phyloP scores from a whole-genome alignment of 53 echinoderm and acorn worm genomes.

The Temnopleurus reevesii region DNA sequence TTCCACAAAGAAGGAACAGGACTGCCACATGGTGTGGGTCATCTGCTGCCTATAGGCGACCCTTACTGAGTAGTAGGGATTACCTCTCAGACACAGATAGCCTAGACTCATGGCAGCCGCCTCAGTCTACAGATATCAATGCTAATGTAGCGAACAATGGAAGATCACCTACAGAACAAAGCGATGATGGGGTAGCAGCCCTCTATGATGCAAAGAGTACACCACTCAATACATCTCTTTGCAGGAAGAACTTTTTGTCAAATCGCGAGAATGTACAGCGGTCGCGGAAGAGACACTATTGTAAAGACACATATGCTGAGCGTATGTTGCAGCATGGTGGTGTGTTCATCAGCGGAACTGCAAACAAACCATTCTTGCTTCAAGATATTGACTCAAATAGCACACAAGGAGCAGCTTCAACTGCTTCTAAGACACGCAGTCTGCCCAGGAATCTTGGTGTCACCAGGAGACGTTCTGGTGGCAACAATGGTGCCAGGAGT shows the following conservation, averaged over 20 bases:
- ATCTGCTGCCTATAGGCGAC: slow-evolving; percentile 8
- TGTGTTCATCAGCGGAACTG: slow-evolving; percentile 54
- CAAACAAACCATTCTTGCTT: slow-evolving; percentile 54
- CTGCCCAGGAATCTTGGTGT: slow-evolving; percentile 55
- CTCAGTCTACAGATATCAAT: slow-evolving; percentile 40
- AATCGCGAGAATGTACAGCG: slow-evolving; percentile 45
- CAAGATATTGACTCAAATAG: slow-evolving; percentile 38
- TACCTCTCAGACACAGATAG: slow-evolving; percentile 52
- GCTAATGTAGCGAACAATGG: slow-evolving; percentile 41
- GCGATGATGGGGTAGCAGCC: background rate
- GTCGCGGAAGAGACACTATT: slow-evolving; percentile 42
- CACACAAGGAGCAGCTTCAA: slow-evolving; percentile 22
- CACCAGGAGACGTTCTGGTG: slow-evolving; percentile 30
- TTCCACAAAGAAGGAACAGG: slow-evolving; percentile 33
- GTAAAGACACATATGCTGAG: slow-evolving; percentile 53
- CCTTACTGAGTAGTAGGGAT: slow-evolving; percentile 50
- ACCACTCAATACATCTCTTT: slow-evolving; percentile 34
- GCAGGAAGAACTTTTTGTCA: slow-evolving; percentile 30
- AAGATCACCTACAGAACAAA: slow-evolving; percentile 21
- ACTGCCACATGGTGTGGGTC: slow-evolving; percentile 58
- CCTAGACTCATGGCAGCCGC: slow-evolving; percentile 57
- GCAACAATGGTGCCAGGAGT: background rate
- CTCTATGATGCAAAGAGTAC: slow-evolving; percentile 32
- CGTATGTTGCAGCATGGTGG: slow-evolving; percentile 59
- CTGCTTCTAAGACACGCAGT: slow-evolving; percentile 40